Percentiles rank a stretch among this genome's conserved stretches.
These are phyloP conservation scores for Danio rerio DNA, from an alignment of 2,113 vertebrate genomes.

Conservation along the genomic window DNA sequence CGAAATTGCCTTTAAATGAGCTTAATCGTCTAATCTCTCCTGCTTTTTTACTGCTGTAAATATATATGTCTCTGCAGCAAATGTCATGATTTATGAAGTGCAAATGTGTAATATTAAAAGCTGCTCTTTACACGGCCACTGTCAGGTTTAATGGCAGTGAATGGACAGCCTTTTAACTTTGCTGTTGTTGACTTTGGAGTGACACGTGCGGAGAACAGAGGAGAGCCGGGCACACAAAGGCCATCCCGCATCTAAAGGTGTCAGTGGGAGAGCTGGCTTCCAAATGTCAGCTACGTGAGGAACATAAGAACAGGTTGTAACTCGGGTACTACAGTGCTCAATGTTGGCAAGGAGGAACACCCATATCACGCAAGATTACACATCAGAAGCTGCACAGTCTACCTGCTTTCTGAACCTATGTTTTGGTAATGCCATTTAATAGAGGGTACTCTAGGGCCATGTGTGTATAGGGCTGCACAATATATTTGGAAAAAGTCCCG, in stretches of 20 bases:
- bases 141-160: conserved; percentile 68
- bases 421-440: not conserved
- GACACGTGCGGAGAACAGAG: conserved; percentile 60
- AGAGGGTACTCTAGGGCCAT: no score
- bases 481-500: no score
- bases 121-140: conserved; percentile 29
- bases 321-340: conserved; percentile 51
- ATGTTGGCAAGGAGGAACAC: not conserved
- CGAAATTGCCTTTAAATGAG: conserved; percentile 16
- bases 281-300: conserved; percentile 80
- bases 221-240: conserved; percentile 58
- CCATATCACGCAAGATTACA: not conserved
- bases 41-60: not conserved
- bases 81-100: conserved; percentile 67
- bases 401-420: not conserved
- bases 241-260: conserved; percentile 67
- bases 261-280: conserved; percentile 69
- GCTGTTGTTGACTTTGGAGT: conserved; percentile 68
- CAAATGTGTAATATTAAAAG: conserved; percentile 64
- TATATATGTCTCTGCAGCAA: conserved; percentile 41
- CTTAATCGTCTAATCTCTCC: conserved; percentile 6
- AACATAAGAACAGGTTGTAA: conserved; percentile 68
- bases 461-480: no score
- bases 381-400: not conserved
- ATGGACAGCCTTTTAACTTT: conserved; percentile 71